Conservation (phyloP, 2,888 invertebrate species). For the Apamea epomidion region DNA sequence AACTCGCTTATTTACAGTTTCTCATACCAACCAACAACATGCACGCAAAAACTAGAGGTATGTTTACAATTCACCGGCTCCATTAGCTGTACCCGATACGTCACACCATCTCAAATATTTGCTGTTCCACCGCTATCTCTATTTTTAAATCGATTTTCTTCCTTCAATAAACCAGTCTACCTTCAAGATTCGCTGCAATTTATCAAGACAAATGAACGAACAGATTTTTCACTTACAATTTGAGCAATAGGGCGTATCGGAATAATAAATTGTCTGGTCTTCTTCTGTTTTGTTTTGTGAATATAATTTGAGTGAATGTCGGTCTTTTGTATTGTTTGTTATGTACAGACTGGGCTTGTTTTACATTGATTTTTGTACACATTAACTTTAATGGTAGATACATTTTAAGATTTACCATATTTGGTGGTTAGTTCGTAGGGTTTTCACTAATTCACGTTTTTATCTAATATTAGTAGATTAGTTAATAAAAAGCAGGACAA, state of each 20-base stretch:
- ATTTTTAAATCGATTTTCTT: constrained; percentile 30
- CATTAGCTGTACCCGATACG: constrained; percentile 45
- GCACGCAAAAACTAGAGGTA: constrained; percentile 35
- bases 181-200: constrained; percentile 68
- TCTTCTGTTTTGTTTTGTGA: constrained; percentile 46
- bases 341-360: constrained; percentile 22
- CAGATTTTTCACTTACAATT: constrained; percentile 64
- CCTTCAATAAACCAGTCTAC: constrained; percentile 28
- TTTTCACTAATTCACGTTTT: not conserved
- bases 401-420: not conserved
- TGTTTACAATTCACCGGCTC: constrained; percentile 31
- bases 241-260: constrained; percentile 41
- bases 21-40: constrained; percentile 19
- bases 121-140: constrained; percentile 29
- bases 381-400: not conserved
- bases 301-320: constrained; percentile 19
- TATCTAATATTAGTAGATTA: not conserved
- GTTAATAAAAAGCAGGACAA: not conserved
- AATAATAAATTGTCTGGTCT: constrained; percentile 48
- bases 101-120: constrained; percentile 52
- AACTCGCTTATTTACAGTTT: constrained; percentile 9
- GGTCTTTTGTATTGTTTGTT: constrained; percentile 19
- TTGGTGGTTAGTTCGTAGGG: no score
- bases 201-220: constrained; percentile 72
- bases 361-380: not conserved